These are phyloP conservation scores for Unio pictorum DNA, from an alignment of 2,888 invertebrate species.

Conservation along the genomic window DNA sequence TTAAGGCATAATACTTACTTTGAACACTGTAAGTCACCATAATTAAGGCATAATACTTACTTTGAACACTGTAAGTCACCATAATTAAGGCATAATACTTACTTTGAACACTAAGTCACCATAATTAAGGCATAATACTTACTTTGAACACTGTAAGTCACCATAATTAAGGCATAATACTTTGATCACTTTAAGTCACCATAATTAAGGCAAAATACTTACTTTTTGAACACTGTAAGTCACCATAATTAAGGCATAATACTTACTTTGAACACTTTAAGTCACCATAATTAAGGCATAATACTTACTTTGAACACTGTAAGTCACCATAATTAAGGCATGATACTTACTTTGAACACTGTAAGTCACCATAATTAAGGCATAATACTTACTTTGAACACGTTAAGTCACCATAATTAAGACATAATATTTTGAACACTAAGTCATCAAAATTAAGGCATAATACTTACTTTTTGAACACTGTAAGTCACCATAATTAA, in stretches of 20 bases:
- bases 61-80: slow-evolving; percentile 9
- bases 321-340: background rate
- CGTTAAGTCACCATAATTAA: no score
- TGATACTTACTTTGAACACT: slow-evolving; percentile 33
- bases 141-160: slow-evolving; percentile 11
- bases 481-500: no score
- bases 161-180: slow-evolving; percentile 16
- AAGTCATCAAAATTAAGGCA: background rate
- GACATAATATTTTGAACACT: slow-evolving; percentile 29
- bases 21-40: slow-evolving; percentile 1
- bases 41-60: slow-evolving; percentile 22
- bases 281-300: background rate
- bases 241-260: slow-evolving; percentile 9
- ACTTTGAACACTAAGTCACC: slow-evolving; percentile 14
- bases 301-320: slow-evolving; percentile 29
- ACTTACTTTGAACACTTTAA: slow-evolving; percentile 23
- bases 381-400: slow-evolving; percentile 33
- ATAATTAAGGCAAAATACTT: slow-evolving; percentile 20
- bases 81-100: slow-evolving; percentile 20
- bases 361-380: no score
- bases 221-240: slow-evolving; percentile 15
- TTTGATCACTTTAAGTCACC: slow-evolving; percentile 9
- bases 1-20: slow-evolving; percentile 27
- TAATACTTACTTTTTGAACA: background rate
- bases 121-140: slow-evolving; percentile 21